Evolutionary conservation across 2,888 invertebrate species (phyloP).

Genomic region (Netelia inedita): DNA sequence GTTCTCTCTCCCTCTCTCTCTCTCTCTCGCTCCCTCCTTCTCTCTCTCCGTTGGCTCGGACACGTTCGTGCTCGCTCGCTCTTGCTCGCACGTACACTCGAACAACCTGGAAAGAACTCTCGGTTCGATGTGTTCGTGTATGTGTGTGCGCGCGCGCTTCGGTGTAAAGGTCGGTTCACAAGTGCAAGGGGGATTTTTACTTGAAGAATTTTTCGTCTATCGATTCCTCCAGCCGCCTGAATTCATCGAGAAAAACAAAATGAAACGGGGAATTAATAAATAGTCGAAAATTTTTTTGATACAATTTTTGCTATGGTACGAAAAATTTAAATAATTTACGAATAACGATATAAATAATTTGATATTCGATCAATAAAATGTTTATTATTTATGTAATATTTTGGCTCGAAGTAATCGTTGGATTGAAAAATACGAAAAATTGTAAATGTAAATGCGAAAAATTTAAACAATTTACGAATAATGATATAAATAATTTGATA

Average conservation of each 20-base stretch:
- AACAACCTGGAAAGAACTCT: constrained; percentile 14
- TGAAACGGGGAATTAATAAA: not conserved
- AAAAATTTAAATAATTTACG: not conserved
- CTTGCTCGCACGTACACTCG: constrained; percentile 22
- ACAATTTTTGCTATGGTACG: no score
- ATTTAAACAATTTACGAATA: not conserved
- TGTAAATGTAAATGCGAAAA: not conserved
- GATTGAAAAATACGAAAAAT: no score
- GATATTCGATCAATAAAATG: not conserved
- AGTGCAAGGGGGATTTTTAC: constrained; percentile 48
- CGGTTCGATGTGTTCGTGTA: constrained; percentile 7
- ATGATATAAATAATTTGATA: not conserved
- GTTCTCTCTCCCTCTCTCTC: constrained; percentile 27
- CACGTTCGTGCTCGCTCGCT: constrained; percentile 45
- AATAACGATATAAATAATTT: not conserved
- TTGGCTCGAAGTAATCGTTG: no score
- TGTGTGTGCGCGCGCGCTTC: constrained; percentile 54
- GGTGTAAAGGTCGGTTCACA: constrained; percentile 65
- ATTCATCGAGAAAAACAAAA: not conserved
- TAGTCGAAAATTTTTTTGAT: not conserved
- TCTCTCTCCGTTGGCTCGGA: constrained; percentile 5
- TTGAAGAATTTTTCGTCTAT: constrained; percentile 58
- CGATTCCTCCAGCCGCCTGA: constrained; percentile 36
- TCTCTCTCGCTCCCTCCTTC: constrained; percentile 50
- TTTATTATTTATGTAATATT: not conserved